A percentile compares a stretch with the other conserved stretches of the same genome.
These are phyloP conservation scores for Aulostomus chinensis DNA, from an alignment of 2,797 vertebrate genomes.

Conservation along the genomic window DNA sequence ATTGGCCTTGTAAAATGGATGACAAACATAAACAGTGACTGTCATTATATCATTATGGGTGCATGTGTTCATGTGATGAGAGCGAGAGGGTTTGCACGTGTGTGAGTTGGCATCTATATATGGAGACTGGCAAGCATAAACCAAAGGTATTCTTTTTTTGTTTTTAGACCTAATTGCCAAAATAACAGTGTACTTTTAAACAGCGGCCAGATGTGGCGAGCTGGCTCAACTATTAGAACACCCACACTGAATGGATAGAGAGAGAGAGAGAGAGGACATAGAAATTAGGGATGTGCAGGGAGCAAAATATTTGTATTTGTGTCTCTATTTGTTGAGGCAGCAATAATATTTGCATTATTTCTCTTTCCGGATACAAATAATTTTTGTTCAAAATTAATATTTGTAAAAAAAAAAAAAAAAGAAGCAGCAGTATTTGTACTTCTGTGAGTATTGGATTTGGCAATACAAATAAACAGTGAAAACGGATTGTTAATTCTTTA, in stretches of 20 bases:
- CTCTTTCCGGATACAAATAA: no score
- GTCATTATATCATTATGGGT: conserved; percentile 40
- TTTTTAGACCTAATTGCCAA: conserved; percentile 65
- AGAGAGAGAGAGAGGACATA: neutral
- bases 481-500: no score
- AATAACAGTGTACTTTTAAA: conserved; percentile 71
- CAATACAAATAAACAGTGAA: no score
- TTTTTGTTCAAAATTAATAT: no score
- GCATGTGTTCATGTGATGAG: conserved; percentile 18
- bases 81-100: conserved; percentile 7
- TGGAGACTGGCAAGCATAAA: conserved; percentile 41
- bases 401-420: no score
- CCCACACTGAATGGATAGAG: conserved; percentile 37
- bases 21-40: conserved; percentile 64
- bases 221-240: conserved; percentile 41
- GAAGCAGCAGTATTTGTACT: no score
- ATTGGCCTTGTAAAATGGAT: conserved; percentile 72
- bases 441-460: no score
- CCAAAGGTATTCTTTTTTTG: conserved; percentile 49
- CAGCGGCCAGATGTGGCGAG: conserved; percentile 64
- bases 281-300: neutral
- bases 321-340: no score
- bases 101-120: conserved; percentile 27
- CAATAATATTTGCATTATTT: no score
- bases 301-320: no score